Evolutionary conservation across 2,888 invertebrate genomes (phyloP), one percentile per base, ranked within the genome.

Genomic region (Hybos culiciformis): DNA sequence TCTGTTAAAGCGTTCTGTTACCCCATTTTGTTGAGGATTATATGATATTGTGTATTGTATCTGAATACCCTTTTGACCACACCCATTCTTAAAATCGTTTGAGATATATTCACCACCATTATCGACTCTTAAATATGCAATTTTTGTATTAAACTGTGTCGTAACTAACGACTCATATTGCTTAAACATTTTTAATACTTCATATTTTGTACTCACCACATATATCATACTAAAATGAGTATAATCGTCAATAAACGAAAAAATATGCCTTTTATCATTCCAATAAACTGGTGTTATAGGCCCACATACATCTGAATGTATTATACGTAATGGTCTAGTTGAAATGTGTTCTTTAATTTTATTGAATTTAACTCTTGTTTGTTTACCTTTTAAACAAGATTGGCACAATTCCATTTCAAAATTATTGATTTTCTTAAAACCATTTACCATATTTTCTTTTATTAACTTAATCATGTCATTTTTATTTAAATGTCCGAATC

Each of bases 191-290:
- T 43, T 31, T 14, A 44, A 40, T 9, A 48, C 47, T 21, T 51
- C 43, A 1, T 26, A 41, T 32, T 46, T 45, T 1, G 41, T 14
- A n/a, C 42, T 34, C 1, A 58, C 9, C 1, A 57, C 37, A 43
- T 48, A 52, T 14, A 56, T 39, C 2, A 40, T 33, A 11, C 51
- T 51, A 39, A 49, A 57, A 20, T 51, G 45, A 7, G 53, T 53
- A 40, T 41, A 57, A 46, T 61, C 59, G 37, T 61, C 58, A 5
- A 57, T 57, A 6, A 61, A 46, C 0, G 54, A 56, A 5, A 58
- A 14, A 4, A 56, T 37, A 42, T 56, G 57, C 21, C 49, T 43
- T 26, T 53, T 53, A 7, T 49, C 48, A 23, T 54, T 44, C 11
- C 43, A 47, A 0, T 54, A 50, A 3, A 19, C 14, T 6, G 50